Conservation (phyloP, 2,888 invertebrate species). For the Rhingia rostrata region DNA sequence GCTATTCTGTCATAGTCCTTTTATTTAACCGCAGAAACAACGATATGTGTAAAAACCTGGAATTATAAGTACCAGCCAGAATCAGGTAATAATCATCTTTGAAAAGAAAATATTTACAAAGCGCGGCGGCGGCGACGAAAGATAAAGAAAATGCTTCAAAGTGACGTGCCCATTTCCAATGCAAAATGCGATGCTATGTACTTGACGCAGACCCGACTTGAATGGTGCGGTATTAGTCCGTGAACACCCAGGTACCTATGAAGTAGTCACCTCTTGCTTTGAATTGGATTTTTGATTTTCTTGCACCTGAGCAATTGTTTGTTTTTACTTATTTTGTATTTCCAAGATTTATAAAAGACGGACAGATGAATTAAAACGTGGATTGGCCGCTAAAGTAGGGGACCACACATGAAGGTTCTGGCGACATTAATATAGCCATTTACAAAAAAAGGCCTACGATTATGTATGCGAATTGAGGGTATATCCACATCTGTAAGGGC, state of each 20-base stretch:
- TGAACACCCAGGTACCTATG: conserved; percentile 37
- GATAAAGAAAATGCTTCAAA: conserved; percentile 47
- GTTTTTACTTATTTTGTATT: conserved; percentile 56
- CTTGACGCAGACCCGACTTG: conserved; percentile 43
- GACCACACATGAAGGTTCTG: conserved; percentile 33
- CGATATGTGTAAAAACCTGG: conserved; percentile 15
- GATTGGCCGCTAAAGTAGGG: conserved; percentile 6
- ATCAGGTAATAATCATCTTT: conserved; percentile 50
- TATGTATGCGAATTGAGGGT: too few relatives aligned
- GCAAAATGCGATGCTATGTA: conserved; percentile 51
- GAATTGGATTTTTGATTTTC: conserved; percentile 57
- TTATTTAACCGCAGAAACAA: conserved; percentile 14
- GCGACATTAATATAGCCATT: neutral
- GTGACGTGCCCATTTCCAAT: conserved; percentile 57
- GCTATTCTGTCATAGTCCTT: conserved; percentile 13
- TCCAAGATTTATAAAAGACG: conserved; percentile 33
- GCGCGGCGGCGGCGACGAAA: conserved; percentile 39
- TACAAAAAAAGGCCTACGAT: neutral
- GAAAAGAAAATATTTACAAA: conserved; percentile 64
- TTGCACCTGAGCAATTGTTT: conserved; percentile 59
- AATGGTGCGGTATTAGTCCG: conserved; percentile 47
- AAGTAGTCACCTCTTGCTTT: conserved; percentile 36
- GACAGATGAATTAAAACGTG: conserved; percentile 37
- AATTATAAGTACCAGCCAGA: conserved; percentile 25
- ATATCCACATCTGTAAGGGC: too few relatives aligned